A percentile compares a stretch with the other conserved stretches of the same genome.
phyloP scores from a whole-genome alignment of 35 echinoderm and acorn worm genomes.

The Hemicentrotus pulcherrimus region DNA sequence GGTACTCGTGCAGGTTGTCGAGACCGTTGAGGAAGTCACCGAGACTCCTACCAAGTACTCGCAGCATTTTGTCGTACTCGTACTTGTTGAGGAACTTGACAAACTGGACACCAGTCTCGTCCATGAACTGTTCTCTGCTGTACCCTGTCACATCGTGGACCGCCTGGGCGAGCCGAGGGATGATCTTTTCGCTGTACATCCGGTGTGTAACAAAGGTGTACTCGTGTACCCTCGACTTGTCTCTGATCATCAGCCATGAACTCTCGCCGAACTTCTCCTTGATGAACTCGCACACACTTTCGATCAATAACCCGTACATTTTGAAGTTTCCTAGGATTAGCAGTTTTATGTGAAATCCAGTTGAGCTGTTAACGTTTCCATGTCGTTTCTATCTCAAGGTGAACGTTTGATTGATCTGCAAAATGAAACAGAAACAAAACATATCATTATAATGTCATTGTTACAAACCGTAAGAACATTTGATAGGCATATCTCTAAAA shows the following conservation, averaged over 20 bases:
- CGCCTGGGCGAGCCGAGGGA: constrained; percentile 72
- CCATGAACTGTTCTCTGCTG: constrained; percentile 71
- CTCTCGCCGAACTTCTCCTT: constrained; percentile 81
- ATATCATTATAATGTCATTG: neutral
- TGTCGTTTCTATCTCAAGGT: neutral
- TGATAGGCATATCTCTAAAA: too few relatives aligned
- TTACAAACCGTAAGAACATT: neutral
- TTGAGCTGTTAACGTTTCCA: neutral
- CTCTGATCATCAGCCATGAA: constrained; percentile 71
- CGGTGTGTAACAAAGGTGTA: constrained; percentile 86
- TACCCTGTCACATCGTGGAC: constrained; percentile 59
- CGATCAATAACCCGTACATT: constrained; percentile 92
- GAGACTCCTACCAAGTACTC: constrained; percentile 86
- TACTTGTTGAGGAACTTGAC: constrained; percentile 87
- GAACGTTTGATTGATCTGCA: neutral
- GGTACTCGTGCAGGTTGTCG: constrained; percentile 94
- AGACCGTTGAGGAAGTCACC: constrained; percentile 92
- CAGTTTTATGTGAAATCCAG: neutral
- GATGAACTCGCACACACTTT: constrained; percentile 86
- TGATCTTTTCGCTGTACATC: constrained; percentile 93
- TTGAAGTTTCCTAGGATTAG: neutral
- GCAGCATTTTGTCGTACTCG: constrained; percentile 87
- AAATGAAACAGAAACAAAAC: constrained; percentile 11
- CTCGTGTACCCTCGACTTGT: constrained; percentile 82
- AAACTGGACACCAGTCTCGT: constrained; percentile 62